A percentile compares a stretch with the other conserved stretches of the same genome.
Evolutionary conservation across 1,140 invertebrate genomes (phyloP).

Genomic region (Lucilia cuprina): DNA sequence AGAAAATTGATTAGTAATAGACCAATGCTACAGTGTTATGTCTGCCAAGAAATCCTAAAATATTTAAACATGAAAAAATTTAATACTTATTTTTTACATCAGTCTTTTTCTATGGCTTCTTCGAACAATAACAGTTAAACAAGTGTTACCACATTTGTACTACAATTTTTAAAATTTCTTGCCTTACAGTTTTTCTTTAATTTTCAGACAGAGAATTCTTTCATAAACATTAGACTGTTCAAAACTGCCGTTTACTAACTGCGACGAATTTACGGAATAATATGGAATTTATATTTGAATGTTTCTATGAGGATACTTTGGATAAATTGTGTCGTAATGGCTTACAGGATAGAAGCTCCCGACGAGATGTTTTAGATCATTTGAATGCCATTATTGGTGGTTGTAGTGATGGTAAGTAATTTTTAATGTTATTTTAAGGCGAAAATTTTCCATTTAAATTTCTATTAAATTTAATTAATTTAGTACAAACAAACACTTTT

Average conservation of each 20-base stretch:
- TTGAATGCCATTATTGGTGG: slow-evolving; percentile 59
- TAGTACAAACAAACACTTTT: not conserved
- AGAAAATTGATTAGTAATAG: too few species aligned
- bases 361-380: slow-evolving; percentile 59
- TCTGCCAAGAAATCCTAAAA: too few species aligned
- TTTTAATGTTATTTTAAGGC: not conserved
- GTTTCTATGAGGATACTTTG: slow-evolving; percentile 60
- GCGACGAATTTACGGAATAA: not conserved
- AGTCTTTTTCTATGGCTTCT: not conserved
- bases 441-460: slow-evolving; percentile 9
- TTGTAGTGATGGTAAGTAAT: slow-evolving; percentile 53
- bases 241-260: not conserved
- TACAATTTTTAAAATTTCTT: not conserved
- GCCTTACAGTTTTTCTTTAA: not conserved
- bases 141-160: not conserved
- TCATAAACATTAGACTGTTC: not conserved
- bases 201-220: not conserved
- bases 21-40: too few species aligned
- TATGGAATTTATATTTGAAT: slow-evolving; percentile 62
- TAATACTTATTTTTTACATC: too few species aligned
- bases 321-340: slow-evolving; percentile 56
- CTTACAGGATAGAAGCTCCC: slow-evolving; percentile 55
- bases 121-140: not conserved
- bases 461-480: slow-evolving; percentile 8
- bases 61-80: too few species aligned